A percentile compares a stretch with the other conserved stretches of the same genome.
Evolutionary conservation across 1,140 invertebrate species (phyloP).

Genomic region (Ceratina australensis): DNA sequence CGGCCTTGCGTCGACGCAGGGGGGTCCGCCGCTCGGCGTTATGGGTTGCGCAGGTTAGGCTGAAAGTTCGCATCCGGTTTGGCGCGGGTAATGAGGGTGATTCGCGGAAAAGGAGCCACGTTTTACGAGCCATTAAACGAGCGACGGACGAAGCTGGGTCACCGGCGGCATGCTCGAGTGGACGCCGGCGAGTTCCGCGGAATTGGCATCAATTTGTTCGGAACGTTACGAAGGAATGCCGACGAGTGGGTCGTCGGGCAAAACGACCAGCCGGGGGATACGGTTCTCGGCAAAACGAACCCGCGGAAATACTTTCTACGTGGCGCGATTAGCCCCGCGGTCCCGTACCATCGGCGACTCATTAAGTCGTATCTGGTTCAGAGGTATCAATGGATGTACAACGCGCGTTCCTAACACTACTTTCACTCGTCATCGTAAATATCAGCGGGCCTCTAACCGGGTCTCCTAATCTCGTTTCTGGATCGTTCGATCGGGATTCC

Average conservation of each 20-base stretch:
- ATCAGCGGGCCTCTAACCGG: not conserved
- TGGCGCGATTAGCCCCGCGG: not conserved
- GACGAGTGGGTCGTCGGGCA: not conserved
- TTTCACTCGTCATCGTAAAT: slow-evolving; percentile 52
- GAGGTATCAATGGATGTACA: too few relatives aligned
- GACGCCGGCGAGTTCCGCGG: not conserved
- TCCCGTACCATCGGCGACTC: not conserved
- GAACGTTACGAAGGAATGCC: not conserved
- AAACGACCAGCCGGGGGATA: too few relatives aligned
- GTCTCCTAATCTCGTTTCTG: not conserved
- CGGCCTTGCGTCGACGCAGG: not conserved
- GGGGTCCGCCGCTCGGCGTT: not conserved
- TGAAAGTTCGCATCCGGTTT: slow-evolving; percentile 40
- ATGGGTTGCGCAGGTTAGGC: slow-evolving; percentile 48
- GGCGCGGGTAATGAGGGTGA: slow-evolving; percentile 38
- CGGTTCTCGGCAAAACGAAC: not conserved
- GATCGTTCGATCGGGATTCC: slow-evolving; percentile 6
- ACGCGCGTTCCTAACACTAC: slow-evolving; percentile 17
- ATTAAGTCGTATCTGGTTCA: slow-evolving; percentile 17
- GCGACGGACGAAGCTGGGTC: slow-evolving; percentile 19
- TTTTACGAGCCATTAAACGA: slow-evolving; percentile 41
- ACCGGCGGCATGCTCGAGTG: slow-evolving; percentile 5
- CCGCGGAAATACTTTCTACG: slow-evolving; percentile 18
- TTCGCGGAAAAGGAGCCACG: not conserved
- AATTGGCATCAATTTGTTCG: not conserved